Conservation (phyloP, 2,888 invertebrate species). For the Busseola fusca region DNA sequence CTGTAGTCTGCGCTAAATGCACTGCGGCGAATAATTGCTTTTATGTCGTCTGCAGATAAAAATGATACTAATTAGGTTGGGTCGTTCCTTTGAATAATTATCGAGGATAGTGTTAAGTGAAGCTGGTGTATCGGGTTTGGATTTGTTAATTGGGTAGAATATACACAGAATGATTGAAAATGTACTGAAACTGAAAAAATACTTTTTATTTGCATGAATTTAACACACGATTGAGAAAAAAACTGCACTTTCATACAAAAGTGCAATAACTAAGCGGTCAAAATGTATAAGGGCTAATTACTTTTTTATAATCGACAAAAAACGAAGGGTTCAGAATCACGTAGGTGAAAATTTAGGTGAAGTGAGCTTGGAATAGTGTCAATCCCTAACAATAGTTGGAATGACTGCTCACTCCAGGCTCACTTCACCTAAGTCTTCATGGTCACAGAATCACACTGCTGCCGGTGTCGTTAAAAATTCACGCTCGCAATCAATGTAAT, state of each 20-base stretch:
- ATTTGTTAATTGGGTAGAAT: slow-evolving; percentile 12
- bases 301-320: background rate
- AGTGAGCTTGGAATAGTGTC: no score
- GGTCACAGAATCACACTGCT: no score
- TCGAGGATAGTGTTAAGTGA: slow-evolving; percentile 5
- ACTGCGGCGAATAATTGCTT: slow-evolving; percentile 60
- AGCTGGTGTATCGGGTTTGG: background rate
- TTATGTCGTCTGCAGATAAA: slow-evolving; percentile 52
- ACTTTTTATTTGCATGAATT: no score
- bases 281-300: background rate
- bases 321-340: background rate
- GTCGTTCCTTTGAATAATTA: slow-evolving; percentile 42
- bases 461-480: background rate
- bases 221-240: no score
- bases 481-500: background rate
- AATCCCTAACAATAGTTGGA: no score
- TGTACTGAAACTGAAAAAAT: background rate
- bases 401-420: no score
- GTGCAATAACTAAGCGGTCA: no score
- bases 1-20: slow-evolving; percentile 54
- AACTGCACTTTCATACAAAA: no score
- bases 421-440: no score
- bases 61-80: slow-evolving; percentile 56
- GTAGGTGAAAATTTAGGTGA: no score
- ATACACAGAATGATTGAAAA: background rate